Base-by-base conservation (phyloP, 1,140 invertebrate species). In the Bombus fervidus region DNA sequence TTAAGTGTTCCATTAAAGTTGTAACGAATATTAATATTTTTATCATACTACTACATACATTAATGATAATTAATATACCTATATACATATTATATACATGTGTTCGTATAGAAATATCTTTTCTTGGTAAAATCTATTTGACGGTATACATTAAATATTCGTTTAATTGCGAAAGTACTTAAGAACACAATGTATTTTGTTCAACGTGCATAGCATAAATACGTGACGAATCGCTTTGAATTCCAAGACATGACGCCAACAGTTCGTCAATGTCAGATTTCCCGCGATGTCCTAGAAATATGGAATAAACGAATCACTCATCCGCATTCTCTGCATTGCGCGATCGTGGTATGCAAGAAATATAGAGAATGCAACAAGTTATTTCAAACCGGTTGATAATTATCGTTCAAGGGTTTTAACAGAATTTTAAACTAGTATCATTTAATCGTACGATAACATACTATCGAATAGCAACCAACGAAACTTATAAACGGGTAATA, bases 221-320 rank as follows among this genome's bases (percentile, higher is more conserved):
- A 85, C 76, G 76, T 87, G 74, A 79, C 62, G 53, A 79, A 74
- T 85, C 83, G 72, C 66, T 87, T 81, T 72, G 79, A 87, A 89
- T 89, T 89, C 73, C 72, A 68, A 76, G 53, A 66, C 37, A 53
- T 86, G 84, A 86, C 75, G 80, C 39, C 73, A 82, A 71, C 81
- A 28, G 47, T 53, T 74, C 82, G 57, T 85, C 76, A 82, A 75
- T 78, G 76, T 68, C 73, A 73, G 81, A 76, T 87, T 81, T 81
- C 78, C 47, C 64, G 68, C 31, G 66, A 87, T 82, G 72, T 78
- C 85, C 85, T 86, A 86, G 81, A 86, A 81, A 75, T 57, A 43
- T 47, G 59, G 59, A 83, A 83, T 43, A 34, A 83, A 72, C 53
- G 62, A 77, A 64, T 64, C 62, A 9, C 71, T 71, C 39, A 47